A percentile compares a stretch with the other conserved stretches of the same genome.
These are phyloP conservation scores for Branchellion lobata DNA, from an alignment of 2,888 invertebrate genomes.

Conservation along the genomic window DNA sequence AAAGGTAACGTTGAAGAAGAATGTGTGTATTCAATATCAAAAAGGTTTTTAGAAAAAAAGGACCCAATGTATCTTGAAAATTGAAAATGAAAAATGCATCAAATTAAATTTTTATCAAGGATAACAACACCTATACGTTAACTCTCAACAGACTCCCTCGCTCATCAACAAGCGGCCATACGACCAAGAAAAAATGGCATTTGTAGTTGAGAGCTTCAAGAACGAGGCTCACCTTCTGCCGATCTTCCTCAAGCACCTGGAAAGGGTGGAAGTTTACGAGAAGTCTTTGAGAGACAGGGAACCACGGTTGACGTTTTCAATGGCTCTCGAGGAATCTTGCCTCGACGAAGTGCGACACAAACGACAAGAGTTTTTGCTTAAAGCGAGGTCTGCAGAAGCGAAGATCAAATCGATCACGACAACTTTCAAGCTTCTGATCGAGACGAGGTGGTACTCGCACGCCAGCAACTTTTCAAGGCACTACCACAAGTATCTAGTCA, in stretches of 20 bases:
- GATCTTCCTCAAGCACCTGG: conserved; percentile 56
- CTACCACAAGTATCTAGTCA: conserved; percentile 39
- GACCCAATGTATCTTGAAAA: too few species aligned
- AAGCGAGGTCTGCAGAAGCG: background rate
- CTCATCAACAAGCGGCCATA: conserved; percentile 28
- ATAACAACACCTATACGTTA: too few species aligned
- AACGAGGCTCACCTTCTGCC: conserved; percentile 54
- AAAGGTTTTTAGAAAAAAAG: background rate
- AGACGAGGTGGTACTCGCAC: background rate
- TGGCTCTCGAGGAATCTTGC: conserved; percentile 46
- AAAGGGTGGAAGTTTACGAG: conserved; percentile 54
- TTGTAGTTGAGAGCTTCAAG: conserved; percentile 50
- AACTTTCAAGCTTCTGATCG: conserved; percentile 31
- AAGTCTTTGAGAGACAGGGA: conserved; percentile 41
- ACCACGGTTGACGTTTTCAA: conserved; percentile 48
- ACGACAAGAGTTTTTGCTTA: conserved; percentile 47
- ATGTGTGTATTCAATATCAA: background rate
- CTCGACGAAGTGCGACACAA: conserved; percentile 48
- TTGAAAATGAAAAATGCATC: too few species aligned
- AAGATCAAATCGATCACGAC: conserved; percentile 6
- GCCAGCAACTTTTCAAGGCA: background rate
- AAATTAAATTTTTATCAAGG: too few species aligned
- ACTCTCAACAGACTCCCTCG: conserved; percentile 34
- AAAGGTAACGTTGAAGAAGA: too few species aligned
- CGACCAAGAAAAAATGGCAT: conserved; percentile 40